Conservation (phyloP, 2,888 invertebrate genomes). For the Bellardia pandia region DNA sequence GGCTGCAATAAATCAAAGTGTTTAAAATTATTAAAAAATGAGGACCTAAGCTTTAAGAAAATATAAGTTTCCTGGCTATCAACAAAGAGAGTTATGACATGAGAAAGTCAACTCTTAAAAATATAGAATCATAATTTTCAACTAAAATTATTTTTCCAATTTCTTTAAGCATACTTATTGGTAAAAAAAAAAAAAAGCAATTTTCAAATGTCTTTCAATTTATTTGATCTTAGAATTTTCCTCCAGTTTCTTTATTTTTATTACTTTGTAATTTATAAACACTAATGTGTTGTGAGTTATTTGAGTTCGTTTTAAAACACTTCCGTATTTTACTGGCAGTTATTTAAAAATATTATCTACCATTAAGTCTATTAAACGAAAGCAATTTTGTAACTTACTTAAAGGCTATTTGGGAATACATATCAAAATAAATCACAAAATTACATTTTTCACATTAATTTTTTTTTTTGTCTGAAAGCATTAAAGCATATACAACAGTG, state of each 20-base stretch:
- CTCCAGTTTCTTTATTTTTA: background rate
- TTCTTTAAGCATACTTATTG: background rate
- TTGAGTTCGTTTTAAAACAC: background rate
- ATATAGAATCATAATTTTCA: no score
- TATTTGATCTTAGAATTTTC: background rate
- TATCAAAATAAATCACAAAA: conserved; percentile 18
- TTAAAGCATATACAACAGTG: background rate
- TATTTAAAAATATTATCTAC: conserved; percentile 13
- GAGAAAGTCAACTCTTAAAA: no score
- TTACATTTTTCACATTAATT: conserved; percentile 3
- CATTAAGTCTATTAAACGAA: conserved; percentile 7
- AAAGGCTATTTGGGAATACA: background rate
- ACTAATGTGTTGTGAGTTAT: background rate
- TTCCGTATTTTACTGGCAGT: background rate
- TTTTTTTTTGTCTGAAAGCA: background rate
- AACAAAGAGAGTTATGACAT: no score
- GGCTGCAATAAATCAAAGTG: no score
- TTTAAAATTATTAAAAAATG: no score
- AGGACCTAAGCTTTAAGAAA: no score
- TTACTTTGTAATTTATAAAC: conserved; percentile 1
- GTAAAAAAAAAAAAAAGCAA: background rate
- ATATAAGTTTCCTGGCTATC: no score
- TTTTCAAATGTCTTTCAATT: conserved; percentile 1
- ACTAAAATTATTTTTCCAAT: background rate
- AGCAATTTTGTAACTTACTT: conserved; percentile 27